These are phyloP conservation scores for Epinotia demarniana DNA, from an alignment of 2,888 invertebrate genomes.

Conservation along the genomic window DNA sequence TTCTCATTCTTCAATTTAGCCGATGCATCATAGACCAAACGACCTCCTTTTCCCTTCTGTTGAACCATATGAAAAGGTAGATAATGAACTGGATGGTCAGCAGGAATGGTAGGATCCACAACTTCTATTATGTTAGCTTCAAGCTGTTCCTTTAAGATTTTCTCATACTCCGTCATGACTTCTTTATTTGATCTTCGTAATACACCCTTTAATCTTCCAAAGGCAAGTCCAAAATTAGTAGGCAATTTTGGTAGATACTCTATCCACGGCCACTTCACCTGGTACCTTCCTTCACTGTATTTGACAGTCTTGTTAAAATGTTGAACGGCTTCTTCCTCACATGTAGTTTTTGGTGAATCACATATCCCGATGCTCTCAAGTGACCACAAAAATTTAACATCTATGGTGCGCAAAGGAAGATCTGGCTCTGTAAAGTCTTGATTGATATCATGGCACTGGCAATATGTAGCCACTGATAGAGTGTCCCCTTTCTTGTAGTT, in stretches of 20 bases:
- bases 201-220: slow-evolving; percentile 42
- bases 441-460: neutral
- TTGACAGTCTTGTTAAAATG: slow-evolving; percentile 15
- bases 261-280: slow-evolving; percentile 48
- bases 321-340: slow-evolving; percentile 6
- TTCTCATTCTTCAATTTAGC: neutral
- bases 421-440: neutral
- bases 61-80: slow-evolving; percentile 3
- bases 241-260: slow-evolving; percentile 46
- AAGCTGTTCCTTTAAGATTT: slow-evolving; percentile 6
- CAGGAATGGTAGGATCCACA: neutral
- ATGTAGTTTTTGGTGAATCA: slow-evolving; percentile 22
- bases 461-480: neutral
- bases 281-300: slow-evolving; percentile 41
- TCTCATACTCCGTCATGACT: slow-evolving; percentile 31
- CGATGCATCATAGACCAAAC: slow-evolving; percentile 2
- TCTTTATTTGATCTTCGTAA: slow-evolving; percentile 37
- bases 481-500: neutral
- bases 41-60: neutral
- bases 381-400: neutral
- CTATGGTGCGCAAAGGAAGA: neutral
- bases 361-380: slow-evolving; percentile 18
- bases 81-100: neutral
- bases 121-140: neutral
- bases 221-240: slow-evolving; percentile 45